Evolutionary conservation across 2,113 vertebrate species (phyloP), one percentile per base, ranked within the genome.

Genomic region (Diadophis punctatus): DNA sequence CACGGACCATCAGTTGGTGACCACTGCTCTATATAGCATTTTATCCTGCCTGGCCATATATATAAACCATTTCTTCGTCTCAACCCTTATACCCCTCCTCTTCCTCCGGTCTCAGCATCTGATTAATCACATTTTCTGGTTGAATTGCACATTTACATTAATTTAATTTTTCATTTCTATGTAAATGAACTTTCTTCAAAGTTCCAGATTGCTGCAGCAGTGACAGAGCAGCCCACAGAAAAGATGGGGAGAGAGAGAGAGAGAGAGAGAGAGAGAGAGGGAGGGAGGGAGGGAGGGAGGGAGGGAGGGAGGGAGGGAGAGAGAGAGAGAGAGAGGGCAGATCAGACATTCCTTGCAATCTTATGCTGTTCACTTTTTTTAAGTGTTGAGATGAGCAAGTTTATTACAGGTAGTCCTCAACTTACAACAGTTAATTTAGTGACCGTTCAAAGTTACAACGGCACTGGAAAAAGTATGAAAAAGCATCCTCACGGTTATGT

Each of bases 151-250:
- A 94, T 95, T 74, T 90, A 91, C 90, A 91, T 90, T 95, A 95
- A 96, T 94, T 92, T 91, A 93, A 91, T 95, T 93, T 95, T 96
- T 96, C 94, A 95, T 95, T 95, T 95, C 94, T 94, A 95, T 95
- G 95, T 93, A 95, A 95, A 95, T 95, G 85, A 95, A 93, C 89
- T 93, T 90, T 87, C 34, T 86, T 30, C 90, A 92, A 92, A 90
- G 91, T 92, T 89, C 48, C 90, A 88, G 49, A 87, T 23, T 49
- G 87, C 91, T 30, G 52, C 80, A 56, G 92, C 68, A 46, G 43
- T 86, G 92, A 52, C 88, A 90, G 56, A 52, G 14, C 80, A 93
- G 88, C n/a, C 46, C n/a, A 63, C 14, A 48, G 53, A 58, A 11
- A 18, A 53, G 23, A 53, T 18, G 34, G 43, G 18, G 20, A 16